Base-by-base conservation (phyloP, 2,797 vertebrate genomes). In the Melanotaenia maccullochi region DNA sequence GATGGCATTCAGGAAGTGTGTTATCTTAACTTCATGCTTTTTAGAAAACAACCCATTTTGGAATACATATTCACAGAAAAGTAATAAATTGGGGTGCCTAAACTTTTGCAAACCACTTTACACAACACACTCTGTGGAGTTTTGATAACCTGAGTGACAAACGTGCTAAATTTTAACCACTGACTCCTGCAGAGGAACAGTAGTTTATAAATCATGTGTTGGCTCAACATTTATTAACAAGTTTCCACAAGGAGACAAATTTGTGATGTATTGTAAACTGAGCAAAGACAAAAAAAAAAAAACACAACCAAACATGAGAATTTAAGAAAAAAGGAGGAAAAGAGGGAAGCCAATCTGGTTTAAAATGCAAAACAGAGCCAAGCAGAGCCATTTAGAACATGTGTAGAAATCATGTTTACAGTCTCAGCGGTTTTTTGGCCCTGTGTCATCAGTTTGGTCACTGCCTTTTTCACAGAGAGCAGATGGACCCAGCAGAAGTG, bases 401-500 rank as follows among this genome's bases (percentile, higher is more conserved):
- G 38, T 13, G 13, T 74, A 56, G 70, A 84, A 67, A 47, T 73
- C 2, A 1, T 90, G 82, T 92, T 89, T 85, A 72, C 64, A 74
- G 75, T 83, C 75, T 8, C 75, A 74, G 80, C 28, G 36, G 85
- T 75, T 79, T 85, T 67, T 69, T 82, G 81, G 64, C 85, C 86
- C 68, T 25, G 33, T 60, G 54, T 69, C 72, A 81, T 55, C 73
- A 76, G 75, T 16, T 38, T 5, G 1, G 59, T 57, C 76, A 20
- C 49, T 73, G 76, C 57, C 72, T 79, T 74, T 85, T 85, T 84
- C 60, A 81, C 69, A 1, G 61, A 76, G 68, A 84, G 73, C 92
- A 93, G 92, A 90, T 92, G 90, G 85, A 88, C 88, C 67, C 85
- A 91, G 86, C 88, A 84, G 86, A 87, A 69, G 78, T 70, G 55